A percentile compares a stretch with the other conserved stretches of the same genome.
phyloP scores from a whole-genome alignment of 2,888 invertebrate genomes.

The Agriopis leucophaearia region DNA sequence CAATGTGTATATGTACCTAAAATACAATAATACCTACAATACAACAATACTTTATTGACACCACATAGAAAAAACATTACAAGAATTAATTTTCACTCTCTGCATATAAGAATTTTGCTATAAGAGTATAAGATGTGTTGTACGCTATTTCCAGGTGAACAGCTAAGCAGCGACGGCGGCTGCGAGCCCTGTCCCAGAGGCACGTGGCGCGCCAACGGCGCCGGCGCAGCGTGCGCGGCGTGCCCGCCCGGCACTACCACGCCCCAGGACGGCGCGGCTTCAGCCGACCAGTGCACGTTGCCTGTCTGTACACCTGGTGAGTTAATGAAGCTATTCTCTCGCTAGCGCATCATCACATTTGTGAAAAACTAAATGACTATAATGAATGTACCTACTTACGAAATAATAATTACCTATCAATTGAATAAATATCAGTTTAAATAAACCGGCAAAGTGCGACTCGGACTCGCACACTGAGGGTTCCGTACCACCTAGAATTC shows the following conservation, averaged over 20 bases:
- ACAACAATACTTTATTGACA: too few species aligned
- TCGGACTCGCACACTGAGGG: too few species aligned
- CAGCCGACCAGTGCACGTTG: constrained; percentile 96
- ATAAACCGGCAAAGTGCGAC: too few species aligned
- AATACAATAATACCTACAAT: too few species aligned
- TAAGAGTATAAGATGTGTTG: neutral
- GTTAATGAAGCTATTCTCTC: constrained; percentile 11
- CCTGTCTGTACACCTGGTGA: constrained; percentile 93
- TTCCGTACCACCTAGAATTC: too few species aligned
- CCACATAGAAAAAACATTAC: too few species aligned
- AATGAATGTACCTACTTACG: neutral
- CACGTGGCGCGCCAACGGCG: constrained; percentile 94
- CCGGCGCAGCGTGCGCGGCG: constrained; percentile 94
- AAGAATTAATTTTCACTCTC: too few species aligned
- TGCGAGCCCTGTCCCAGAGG: constrained; percentile 97
- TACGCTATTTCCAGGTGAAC: constrained; percentile 87
- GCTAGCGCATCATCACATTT: neutral
- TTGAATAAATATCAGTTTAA: too few species aligned
- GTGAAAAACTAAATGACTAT: too few species aligned
- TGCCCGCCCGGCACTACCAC: constrained; percentile 97
- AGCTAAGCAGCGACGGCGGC: constrained; percentile 94
- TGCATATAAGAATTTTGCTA: neutral
- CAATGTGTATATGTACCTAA: too few species aligned
- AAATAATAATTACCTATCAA: too few species aligned
- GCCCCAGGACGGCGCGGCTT: constrained; percentile 92